Percentiles rank a stretch among this genome's conserved stretches.
Evolutionary conservation across 2,113 vertebrate species (phyloP).

Genomic region (Ctenomys sociabilis): DNA sequence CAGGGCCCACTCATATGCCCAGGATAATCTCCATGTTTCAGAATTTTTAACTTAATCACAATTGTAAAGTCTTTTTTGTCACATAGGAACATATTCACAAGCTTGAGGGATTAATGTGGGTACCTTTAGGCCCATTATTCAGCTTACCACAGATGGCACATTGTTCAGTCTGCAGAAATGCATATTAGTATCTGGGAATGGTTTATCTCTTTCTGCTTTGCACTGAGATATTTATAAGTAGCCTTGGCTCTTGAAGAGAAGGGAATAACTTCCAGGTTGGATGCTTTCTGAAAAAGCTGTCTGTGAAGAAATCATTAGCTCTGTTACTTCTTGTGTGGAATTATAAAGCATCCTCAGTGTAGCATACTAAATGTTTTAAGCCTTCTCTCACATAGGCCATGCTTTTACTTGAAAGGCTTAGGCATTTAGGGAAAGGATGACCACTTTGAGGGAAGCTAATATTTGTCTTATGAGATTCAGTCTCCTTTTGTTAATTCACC

Average conservation of each 20-base stretch:
- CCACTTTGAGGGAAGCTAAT: background rate
- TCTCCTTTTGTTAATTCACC: slow-evolving; percentile 22
- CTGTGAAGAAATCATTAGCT: background rate
- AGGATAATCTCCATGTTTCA: background rate
- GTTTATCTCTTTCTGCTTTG: slow-evolving; percentile 39
- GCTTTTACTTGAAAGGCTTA: background rate
- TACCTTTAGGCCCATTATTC: background rate
- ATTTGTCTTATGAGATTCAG: background rate
- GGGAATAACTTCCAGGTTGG: slow-evolving; percentile 32
- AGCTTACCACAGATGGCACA: background rate
- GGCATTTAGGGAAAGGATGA: background rate
- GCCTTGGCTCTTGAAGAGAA: slow-evolving; percentile 38
- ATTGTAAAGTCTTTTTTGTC: background rate
- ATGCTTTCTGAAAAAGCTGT: slow-evolving; percentile 12
- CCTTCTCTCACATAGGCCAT: background rate
- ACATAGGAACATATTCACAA: background rate
- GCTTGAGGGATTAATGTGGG: background rate
- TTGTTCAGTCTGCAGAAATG: slow-evolving; percentile 20
- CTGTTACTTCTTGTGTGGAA: background rate
- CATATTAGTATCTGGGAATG: background rate
- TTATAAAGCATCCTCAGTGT: background rate
- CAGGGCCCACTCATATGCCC: background rate
- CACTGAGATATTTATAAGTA: slow-evolving; percentile 39
- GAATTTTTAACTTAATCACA: slow-evolving; percentile 3
- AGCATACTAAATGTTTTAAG: background rate